Base-by-base conservation (phyloP, 2,797 vertebrate genomes). In the Poeciliopsis gracilis region DNA sequence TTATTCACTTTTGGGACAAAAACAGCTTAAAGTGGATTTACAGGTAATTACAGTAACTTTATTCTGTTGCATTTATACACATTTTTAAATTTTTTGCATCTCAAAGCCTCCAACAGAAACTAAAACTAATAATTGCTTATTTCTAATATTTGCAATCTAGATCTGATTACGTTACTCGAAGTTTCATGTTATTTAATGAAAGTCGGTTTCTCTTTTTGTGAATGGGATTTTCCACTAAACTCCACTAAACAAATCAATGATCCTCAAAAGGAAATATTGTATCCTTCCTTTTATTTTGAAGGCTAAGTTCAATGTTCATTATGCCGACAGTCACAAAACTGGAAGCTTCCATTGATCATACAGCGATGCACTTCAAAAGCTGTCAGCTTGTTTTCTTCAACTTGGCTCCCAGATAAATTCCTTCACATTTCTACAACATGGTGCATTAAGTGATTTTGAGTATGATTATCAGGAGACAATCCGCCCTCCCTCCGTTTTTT, bases 381-480 rank as follows among this genome's bases (percentile, higher is more conserved):
- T 70, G 41, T 70, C 67, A 70, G 83, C 79, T 79, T 67, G 71
- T 41, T 23, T 53, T 71, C 70, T 49, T 84, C 61, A 46, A 59
- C 30, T 4, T 75, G 84, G 81, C 86, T 88, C 59, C 67, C 0
- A 87, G 83, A 87, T 72, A 91, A 84, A 91, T 88, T 88, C 87
- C 84, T 81, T 80, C 80, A 86, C 77, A 73, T 90, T 91, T 84
- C 83, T 88, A 77, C 87, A 82, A 77, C 87, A 86, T 15, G 87
- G 78, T 80, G 84, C 85, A 87, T 91, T 88, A 84, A 86, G 80
- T 86, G 88, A 89, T 86, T 86, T 75, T 1, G 83, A 77, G 72
- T 47, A 69, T 78, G 87, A 89, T 90, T 89, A 89, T 81, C 87
- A 92, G 86, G 82, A 86, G 81, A 83, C 84, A 87, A 83, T 90